Conservation (phyloP, 2,888 invertebrate species). For the Syrphus vitripennis region DNA sequence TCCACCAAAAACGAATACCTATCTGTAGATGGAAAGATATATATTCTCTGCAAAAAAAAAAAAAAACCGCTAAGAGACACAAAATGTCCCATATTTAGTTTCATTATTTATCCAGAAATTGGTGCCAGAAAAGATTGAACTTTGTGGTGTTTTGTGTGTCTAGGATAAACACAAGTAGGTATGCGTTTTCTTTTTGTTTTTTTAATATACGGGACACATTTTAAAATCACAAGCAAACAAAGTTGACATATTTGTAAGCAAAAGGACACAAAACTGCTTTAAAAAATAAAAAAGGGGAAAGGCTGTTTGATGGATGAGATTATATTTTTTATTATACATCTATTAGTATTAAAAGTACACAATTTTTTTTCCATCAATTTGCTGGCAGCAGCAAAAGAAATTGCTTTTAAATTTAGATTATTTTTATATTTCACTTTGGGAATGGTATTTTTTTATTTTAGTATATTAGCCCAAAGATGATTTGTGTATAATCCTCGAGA, state of each 20-base stretch:
- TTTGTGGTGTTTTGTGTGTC: not conserved
- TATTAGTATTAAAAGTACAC: not conserved
- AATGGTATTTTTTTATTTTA: not conserved
- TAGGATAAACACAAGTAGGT: not conserved
- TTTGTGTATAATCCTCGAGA: too few species aligned
- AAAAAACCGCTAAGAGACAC: slow-evolving; percentile 18
- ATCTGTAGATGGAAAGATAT: not conserved
- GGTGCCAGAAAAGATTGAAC: slow-evolving; percentile 59
- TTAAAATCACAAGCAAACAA: slow-evolving; percentile 52
- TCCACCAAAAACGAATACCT: slow-evolving; percentile 15
- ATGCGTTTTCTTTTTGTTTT: not conserved
- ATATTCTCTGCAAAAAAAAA: not conserved
- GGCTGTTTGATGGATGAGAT: slow-evolving; percentile 53
- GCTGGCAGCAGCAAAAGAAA: not conserved
- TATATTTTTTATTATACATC: too few species aligned
- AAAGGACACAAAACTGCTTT: slow-evolving; percentile 7
- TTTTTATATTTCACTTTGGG: not conserved
- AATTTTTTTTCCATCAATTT: not conserved
- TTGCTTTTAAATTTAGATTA: not conserved
- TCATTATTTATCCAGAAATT: slow-evolving; percentile 56
- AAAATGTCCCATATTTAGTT: slow-evolving; percentile 58
- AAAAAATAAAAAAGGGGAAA: not conserved
- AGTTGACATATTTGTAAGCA: slow-evolving; percentile 52
- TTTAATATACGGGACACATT: slow-evolving; percentile 2
- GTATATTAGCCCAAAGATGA: too few species aligned